Percentiles rank a stretch among this genome's conserved stretches.
Conservation (phyloP, 2,797 vertebrate species). For the Artibeus lituratus region DNA sequence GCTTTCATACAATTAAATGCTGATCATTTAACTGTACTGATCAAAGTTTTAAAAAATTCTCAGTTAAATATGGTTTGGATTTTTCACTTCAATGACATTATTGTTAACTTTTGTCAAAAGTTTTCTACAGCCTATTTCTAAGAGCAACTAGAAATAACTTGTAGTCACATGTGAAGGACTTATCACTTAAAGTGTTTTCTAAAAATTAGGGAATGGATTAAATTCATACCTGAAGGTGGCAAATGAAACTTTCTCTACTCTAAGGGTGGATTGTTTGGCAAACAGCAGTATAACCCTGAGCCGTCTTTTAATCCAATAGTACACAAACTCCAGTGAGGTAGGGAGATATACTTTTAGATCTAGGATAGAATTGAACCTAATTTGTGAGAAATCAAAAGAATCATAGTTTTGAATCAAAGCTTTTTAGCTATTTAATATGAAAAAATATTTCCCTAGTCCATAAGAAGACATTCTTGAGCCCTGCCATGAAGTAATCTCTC, state of each 20-base stretch:
- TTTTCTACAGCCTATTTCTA: slow-evolving; percentile 21
- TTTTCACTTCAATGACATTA: slow-evolving; percentile 43
- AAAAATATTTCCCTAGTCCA: slow-evolving; percentile 1
- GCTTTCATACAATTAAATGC: not conserved
- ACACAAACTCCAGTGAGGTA: not conserved
- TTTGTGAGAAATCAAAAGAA: slow-evolving; percentile 7
- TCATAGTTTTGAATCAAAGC: not conserved
- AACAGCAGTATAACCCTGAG: not conserved
- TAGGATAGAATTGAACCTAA: slow-evolving; percentile 24
- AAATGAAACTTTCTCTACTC: slow-evolving; percentile 19
- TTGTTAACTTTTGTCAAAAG: slow-evolving; percentile 41
- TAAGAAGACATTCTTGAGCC: not conserved
- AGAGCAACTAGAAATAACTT: slow-evolving; percentile 34
- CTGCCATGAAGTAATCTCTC: not conserved
- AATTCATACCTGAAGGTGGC: slow-evolving; percentile 56
- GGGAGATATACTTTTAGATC: not conserved
- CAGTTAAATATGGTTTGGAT: not conserved
- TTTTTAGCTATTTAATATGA: not conserved
- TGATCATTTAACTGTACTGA: not conserved
- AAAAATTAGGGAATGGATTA: slow-evolving; percentile 60
- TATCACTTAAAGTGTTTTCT: slow-evolving; percentile 19
- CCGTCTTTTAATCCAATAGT: not conserved
- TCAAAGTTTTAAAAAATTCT: not conserved
- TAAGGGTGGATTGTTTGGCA: slow-evolving; percentile 1
- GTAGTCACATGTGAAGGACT: slow-evolving; percentile 45